Evolutionary conservation across 2,797 vertebrate species (phyloP), one percentile per base, ranked within the genome.

Genomic region (Carcharodon carcharias): DNA sequence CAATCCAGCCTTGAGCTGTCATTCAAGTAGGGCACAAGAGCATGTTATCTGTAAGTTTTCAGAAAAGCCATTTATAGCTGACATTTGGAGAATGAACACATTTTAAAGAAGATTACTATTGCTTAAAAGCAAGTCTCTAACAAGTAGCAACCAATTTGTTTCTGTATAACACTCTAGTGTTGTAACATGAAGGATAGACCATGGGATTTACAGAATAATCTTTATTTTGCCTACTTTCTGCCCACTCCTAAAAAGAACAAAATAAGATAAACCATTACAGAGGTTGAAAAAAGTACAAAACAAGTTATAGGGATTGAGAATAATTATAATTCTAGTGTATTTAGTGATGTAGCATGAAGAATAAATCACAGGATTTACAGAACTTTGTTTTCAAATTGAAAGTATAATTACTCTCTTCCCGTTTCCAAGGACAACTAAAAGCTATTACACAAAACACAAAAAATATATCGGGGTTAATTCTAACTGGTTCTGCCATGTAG

Each of bases 31-130:
- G 4, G 67, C 67, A n/a, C 54, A 35, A 95, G 67, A 95, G 45
- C 45, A 31, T 71, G 45, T 95, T 95, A 95, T 95, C 94, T 95
- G 69, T 56, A 95, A 95, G 50, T 95, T 73, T 56, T 95, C 69
- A 73, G 45, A 56, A 95, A 95, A 77, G 69, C 26, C 26, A 12
- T 77, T 95, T 95, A 11, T 69, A 73, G 94, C 94, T 95, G 94
- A 58, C 50, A 95, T 50, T 56, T 95, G 54, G 50, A 77, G 69
- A 95, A 35, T 71, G 67, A 95, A 77, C 94, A 95, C 23, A 56
- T 71, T 77, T 77, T 95, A 77, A 50, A 56, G 50, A 56, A 77
- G 94, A 77, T 95, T 58, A 73, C 50, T 58, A 56, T 40, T 77
- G 26, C 69, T 95, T 50, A 95, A 95, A 95, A 95, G 94, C 67